These are phyloP conservation scores for Drosophila buzzatii DNA, from an alignment of 2,888 invertebrate genomes.

Conservation along the genomic window DNA sequence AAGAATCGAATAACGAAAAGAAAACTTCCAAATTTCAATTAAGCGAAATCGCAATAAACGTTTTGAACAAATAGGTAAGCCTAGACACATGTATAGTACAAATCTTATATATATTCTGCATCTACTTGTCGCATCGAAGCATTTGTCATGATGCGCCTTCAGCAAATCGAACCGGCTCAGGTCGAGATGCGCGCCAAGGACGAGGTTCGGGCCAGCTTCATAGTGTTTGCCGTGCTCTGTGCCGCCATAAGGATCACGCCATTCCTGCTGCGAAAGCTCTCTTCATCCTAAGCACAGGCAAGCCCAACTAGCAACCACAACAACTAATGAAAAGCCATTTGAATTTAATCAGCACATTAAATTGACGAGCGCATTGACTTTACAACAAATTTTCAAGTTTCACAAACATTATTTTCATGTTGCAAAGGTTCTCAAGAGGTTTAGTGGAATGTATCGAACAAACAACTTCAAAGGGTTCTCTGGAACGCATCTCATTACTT, in stretches of 20 bases:
- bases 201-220: slow-evolving; percentile 53
- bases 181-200: slow-evolving; percentile 41
- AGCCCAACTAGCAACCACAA: background rate
- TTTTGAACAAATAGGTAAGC: slow-evolving; percentile 17
- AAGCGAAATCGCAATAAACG: slow-evolving; percentile 4
- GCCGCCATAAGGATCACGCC: slow-evolving; percentile 52
- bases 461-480: background rate
- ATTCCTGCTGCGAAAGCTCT: slow-evolving; percentile 36
- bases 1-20: background rate
- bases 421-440: background rate
- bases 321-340: background rate
- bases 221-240: slow-evolving; percentile 58
- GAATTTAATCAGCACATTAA: background rate
- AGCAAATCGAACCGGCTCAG: slow-evolving; percentile 26
- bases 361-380: background rate
- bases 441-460: background rate
- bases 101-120: background rate
- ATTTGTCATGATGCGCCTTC: slow-evolving; percentile 56
- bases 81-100: too few relatives aligned
- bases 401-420: background rate
- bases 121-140: slow-evolving; percentile 3
- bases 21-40: slow-evolving; percentile 25
- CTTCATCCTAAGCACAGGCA: background rate
- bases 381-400: slow-evolving; percentile 3
- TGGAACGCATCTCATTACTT: background rate